phyloP scores from a whole-genome alignment of 2,888 invertebrate genomes.

The Lucinisca nassula region DNA sequence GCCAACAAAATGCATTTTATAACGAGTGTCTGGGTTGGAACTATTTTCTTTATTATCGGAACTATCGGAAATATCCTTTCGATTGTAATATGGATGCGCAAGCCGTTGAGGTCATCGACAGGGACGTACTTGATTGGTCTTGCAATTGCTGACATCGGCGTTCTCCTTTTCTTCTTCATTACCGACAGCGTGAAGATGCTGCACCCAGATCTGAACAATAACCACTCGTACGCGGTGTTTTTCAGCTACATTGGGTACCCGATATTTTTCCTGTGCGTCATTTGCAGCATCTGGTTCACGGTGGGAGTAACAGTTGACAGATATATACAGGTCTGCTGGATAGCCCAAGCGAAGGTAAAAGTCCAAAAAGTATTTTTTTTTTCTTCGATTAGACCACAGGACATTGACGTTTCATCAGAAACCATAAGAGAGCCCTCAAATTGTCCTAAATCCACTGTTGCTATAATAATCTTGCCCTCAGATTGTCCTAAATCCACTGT shows the following conservation, averaged over 20 bases:
- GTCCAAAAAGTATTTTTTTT: background rate
- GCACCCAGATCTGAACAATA: constrained; percentile 59
- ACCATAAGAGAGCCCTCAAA: too few species aligned
- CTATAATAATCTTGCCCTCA: too few species aligned
- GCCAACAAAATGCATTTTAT: constrained; percentile 49
- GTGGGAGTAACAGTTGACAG: constrained; percentile 83
- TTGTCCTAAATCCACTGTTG: too few species aligned
- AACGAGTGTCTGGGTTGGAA: constrained; percentile 49
- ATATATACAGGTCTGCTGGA: constrained; percentile 83
- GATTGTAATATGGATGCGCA: constrained; percentile 58
- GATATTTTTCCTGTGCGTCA: constrained; percentile 77
- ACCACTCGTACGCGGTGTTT: constrained; percentile 72
- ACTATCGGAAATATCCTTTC: constrained; percentile 58
- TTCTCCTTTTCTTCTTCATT: constrained; percentile 76
- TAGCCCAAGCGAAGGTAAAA: constrained; percentile 79
- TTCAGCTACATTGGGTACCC: constrained; percentile 79
- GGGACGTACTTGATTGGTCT: constrained; percentile 78
- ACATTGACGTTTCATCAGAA: too few species aligned
- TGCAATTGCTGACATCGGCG: constrained; percentile 75
- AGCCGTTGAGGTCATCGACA: constrained; percentile 24
- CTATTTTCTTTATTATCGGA: constrained; percentile 60
- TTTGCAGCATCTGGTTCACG: constrained; percentile 82
- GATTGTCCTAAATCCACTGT: too few species aligned
- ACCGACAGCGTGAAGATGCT: constrained; percentile 71
- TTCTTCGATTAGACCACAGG: background rate